phyloP scores from a whole-genome alignment of 2,113 vertebrate species.

The Nothocercus nigrocapillus region DNA sequence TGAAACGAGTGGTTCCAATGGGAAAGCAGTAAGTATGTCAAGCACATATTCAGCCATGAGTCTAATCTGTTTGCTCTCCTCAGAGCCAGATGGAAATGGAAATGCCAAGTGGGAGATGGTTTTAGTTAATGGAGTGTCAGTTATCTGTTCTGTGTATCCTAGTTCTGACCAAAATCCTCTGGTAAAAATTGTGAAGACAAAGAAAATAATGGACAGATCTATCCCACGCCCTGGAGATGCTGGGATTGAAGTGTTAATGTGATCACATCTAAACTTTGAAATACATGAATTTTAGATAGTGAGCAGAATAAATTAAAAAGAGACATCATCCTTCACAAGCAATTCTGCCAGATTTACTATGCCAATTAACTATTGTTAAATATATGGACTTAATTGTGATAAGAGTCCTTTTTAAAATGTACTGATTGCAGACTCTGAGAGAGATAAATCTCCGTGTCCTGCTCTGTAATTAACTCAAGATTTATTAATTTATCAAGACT shows the following conservation, averaged over 20 bases:
- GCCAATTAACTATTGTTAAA: neutral
- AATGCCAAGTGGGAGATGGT: neutral
- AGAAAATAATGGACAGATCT: neutral
- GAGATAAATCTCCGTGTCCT: conserved; percentile 9
- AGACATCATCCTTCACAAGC: neutral
- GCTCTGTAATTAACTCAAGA: conserved; percentile 60
- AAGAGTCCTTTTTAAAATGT: conserved; percentile 10
- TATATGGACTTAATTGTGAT: neutral
- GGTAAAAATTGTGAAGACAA: neutral
- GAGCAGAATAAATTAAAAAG: neutral
- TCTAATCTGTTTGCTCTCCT: neutral
- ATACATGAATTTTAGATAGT: neutral
- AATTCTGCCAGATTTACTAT: conserved; percentile 6
- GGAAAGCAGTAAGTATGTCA: neutral
- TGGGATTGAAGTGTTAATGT: neutral
- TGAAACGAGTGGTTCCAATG: neutral
- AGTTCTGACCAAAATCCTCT: neutral
- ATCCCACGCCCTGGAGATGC: neutral
- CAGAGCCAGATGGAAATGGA: neutral
- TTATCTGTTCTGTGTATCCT: neutral
- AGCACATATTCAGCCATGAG: neutral
- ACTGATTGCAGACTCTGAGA: conserved; percentile 24
- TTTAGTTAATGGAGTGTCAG: neutral
- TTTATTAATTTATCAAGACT: conserved; percentile 69
- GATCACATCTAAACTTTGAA: neutral